phyloP scores from a whole-genome alignment of 2,888 invertebrate genomes.

The Cataglyphis rosenhaueri region DNA sequence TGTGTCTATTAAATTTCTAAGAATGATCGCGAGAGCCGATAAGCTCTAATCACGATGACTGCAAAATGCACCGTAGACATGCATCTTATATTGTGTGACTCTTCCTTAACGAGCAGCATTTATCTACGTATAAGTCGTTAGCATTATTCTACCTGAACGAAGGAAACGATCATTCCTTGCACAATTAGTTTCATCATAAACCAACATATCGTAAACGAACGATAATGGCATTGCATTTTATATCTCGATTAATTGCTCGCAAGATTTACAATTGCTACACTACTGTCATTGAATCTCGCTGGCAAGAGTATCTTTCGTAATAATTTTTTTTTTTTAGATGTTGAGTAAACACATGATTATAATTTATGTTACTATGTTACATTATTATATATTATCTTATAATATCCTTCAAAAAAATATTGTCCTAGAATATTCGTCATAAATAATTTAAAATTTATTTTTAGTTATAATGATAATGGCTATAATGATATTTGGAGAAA shows the following conservation, averaged over 20 bases:
- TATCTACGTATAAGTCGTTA: conserved; percentile 30
- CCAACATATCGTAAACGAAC: conserved; percentile 21
- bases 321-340: background rate
- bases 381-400: background rate
- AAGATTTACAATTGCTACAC: background rate
- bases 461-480: background rate
- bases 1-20: conserved; percentile 75
- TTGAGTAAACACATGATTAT: background rate
- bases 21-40: conserved; percentile 72
- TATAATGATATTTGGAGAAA: background rate
- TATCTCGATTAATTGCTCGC: conserved; percentile 18
- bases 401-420: background rate
- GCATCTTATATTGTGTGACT: conserved; percentile 76
- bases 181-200: conserved; percentile 36
- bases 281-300: background rate
- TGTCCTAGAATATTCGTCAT: background rate
- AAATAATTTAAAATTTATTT: background rate
- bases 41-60: conserved; percentile 63
- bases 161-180: conserved; percentile 22
- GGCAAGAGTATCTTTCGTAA: background rate
- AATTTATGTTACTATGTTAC: background rate
- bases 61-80: conserved; percentile 70
- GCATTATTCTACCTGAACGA: conserved; percentile 33
- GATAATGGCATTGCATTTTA: conserved; percentile 31
- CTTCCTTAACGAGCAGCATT: conserved; percentile 65